Evolutionary conservation across 2,888 invertebrate species (phyloP).

Genomic region (Notocelia uddmanniana): DNA sequence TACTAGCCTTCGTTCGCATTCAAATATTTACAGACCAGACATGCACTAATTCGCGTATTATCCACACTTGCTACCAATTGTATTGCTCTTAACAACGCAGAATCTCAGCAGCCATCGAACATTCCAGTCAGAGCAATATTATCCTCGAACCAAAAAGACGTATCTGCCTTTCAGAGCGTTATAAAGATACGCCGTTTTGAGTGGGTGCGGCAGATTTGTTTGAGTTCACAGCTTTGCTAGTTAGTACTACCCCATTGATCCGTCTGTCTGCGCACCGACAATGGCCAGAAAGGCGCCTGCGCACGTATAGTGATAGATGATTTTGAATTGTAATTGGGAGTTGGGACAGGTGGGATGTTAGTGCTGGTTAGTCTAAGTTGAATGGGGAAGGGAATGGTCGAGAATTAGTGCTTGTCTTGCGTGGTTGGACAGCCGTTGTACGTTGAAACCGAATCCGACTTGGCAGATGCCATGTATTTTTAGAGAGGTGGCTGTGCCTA

Average conservation of each 20-base stretch:
- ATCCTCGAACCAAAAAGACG: background rate
- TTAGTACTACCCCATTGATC: conserved; percentile 74
- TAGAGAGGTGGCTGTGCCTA: too few species aligned
- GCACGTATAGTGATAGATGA: conserved; percentile 47
- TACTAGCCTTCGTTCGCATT: conserved; percentile 1
- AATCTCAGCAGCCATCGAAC: conserved; percentile 49
- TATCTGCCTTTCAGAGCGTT: background rate
- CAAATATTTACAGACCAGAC: conserved; percentile 17
- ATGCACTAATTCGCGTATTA: conserved; percentile 31
- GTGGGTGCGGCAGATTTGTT: conserved; percentile 66
- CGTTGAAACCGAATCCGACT: background rate
- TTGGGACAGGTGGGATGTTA: conserved; percentile 10
- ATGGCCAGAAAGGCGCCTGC: conserved; percentile 59
- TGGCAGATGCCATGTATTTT: background rate
- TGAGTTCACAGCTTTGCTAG: conserved; percentile 76
- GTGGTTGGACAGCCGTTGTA: background rate
- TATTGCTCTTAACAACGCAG: conserved; percentile 47
- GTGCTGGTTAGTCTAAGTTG: background rate
- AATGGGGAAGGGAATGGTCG: conserved; percentile 6
- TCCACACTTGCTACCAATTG: conserved; percentile 30
- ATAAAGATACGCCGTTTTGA: conserved; percentile 5
- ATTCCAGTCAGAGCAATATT: conserved; percentile 50
- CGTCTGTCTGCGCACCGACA: conserved; percentile 73
- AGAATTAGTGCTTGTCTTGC: conserved; percentile 3
- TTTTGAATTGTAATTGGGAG: conserved; percentile 45